A percentile compares a stretch with the other conserved stretches of the same genome.
Evolutionary conservation across 2,113 vertebrate species (phyloP).

Genomic region (Eolophus roseicapilla): DNA sequence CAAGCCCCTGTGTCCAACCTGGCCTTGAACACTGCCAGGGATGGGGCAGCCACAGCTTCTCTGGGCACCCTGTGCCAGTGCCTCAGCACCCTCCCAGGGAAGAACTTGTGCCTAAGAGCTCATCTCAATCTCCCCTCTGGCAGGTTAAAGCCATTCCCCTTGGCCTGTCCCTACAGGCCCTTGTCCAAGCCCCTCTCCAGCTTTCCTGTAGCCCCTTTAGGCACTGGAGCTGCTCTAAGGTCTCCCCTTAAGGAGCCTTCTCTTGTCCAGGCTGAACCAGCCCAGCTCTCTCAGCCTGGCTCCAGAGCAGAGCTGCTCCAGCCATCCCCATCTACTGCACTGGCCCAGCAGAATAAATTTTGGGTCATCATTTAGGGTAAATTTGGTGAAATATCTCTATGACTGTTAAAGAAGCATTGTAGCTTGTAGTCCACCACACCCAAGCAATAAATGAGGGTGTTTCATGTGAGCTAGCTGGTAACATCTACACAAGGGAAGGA

Average conservation of each 20-base stretch:
- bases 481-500: neutral
- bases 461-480: neutral
- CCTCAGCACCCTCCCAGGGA: too few relatives aligned
- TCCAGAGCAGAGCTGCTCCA: neutral
- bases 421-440: neutral
- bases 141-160: too few relatives aligned
- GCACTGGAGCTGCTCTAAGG: too few relatives aligned
- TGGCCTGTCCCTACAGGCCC: too few relatives aligned
- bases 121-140: too few relatives aligned
- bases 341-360: neutral
- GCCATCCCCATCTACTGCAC: neutral
- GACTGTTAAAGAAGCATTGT: neutral
- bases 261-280: neutral
- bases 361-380: neutral
- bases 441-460: neutral
- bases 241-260: neutral
- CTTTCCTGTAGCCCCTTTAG: too few relatives aligned
- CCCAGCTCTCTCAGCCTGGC: neutral
- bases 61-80: too few relatives aligned
- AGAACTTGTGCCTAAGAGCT: too few relatives aligned
- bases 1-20: too few relatives aligned
- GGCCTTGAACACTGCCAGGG: too few relatives aligned
- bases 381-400: neutral
- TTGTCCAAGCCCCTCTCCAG: too few relatives aligned
- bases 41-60: too few relatives aligned